Conservation (phyloP, 2,888 invertebrate genomes). For the Agonopterix alstromeriana region DNA sequence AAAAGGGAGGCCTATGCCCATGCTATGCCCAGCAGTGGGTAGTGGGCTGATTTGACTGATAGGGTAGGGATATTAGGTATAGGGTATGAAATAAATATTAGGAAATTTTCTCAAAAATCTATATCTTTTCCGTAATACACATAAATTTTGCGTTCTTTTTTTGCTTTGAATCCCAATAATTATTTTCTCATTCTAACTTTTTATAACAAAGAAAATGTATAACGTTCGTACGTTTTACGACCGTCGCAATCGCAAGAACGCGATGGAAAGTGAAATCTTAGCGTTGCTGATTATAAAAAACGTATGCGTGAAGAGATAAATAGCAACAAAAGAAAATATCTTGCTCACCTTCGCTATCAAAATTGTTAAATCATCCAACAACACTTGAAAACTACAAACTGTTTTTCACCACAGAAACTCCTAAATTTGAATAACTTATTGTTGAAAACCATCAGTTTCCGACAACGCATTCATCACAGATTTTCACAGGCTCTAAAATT, state of each 20-base stretch:
- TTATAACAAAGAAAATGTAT: constrained; percentile 2
- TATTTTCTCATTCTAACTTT: too few species aligned
- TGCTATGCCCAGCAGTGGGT: too few species aligned
- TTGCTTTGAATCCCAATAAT: too few species aligned
- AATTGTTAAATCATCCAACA: constrained; percentile 58
- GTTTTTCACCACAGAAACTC: constrained; percentile 11
- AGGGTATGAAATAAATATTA: too few species aligned
- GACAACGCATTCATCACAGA: constrained; percentile 35
- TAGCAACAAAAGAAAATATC: constrained; percentile 38
- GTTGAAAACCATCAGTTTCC: constrained; percentile 35
- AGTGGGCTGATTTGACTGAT: too few species aligned
- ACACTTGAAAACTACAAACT: constrained; percentile 1
- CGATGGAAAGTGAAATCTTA: constrained; percentile 17
- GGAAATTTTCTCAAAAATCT: too few species aligned
- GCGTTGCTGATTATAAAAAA: constrained; percentile 10
- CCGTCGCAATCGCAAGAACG: constrained; percentile 1
- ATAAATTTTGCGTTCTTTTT: too few species aligned
- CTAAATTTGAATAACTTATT: neutral
- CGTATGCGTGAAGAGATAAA: constrained; percentile 21
- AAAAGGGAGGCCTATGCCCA: too few species aligned
- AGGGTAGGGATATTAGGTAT: too few species aligned
- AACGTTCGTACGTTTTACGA: neutral
- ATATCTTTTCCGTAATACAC: too few species aligned
- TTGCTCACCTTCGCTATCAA: constrained; percentile 50
- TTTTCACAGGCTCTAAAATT: constrained; percentile 45